phyloP scores from a whole-genome alignment of 1,140 invertebrate species.

The Cydia splendana region DNA sequence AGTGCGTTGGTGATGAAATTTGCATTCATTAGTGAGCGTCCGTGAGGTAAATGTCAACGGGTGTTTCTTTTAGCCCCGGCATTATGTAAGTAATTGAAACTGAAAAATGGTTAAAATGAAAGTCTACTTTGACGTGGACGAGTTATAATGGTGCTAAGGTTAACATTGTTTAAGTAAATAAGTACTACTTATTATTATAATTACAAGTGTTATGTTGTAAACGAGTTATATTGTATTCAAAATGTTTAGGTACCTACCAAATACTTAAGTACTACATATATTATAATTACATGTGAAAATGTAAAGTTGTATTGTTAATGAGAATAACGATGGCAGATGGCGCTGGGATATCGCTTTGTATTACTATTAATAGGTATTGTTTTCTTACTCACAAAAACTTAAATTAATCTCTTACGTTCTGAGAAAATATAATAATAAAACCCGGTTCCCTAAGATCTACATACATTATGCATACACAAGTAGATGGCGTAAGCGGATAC shows the following conservation, averaged over 20 bases:
- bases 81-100: slow-evolving; percentile 21
- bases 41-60: slow-evolving; percentile 22
- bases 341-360: no score
- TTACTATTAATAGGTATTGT: no score
- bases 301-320: no score
- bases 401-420: neutral
- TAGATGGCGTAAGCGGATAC: neutral
- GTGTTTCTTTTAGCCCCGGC: slow-evolving; percentile 14
- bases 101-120: neutral
- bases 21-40: slow-evolving; percentile 25
- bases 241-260: no score
- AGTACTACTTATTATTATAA: no score
- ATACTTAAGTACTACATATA: no score
- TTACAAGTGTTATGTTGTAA: no score
- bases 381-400: neutral
- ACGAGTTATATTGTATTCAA: no score
- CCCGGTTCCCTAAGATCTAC: neutral
- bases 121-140: neutral
- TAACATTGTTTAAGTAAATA: no score
- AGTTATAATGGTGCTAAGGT: no score
- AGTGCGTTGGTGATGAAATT: slow-evolving; percentile 25
- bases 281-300: no score
- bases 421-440: neutral
- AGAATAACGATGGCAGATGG: no score
- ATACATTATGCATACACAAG: slow-evolving; percentile 13